Conservation (phyloP, 35 echinoderm and acorn worm species). For the Amphiura filiformis region DNA sequence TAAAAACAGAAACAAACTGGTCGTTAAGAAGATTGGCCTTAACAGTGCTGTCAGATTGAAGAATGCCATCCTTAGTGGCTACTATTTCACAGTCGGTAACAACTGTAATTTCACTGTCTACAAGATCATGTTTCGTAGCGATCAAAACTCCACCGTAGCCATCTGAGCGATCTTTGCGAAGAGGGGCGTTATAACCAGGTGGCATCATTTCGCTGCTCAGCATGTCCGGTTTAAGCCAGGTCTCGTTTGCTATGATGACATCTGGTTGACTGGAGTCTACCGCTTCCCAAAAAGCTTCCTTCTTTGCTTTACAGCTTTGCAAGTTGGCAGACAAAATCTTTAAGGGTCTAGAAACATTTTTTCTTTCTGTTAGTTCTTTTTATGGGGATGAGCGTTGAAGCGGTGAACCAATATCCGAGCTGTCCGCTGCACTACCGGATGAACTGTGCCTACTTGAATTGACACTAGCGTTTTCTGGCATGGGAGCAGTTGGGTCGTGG, state of each 20-base stretch:
- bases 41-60: no score
- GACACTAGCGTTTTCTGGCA: neutral
- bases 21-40: no score
- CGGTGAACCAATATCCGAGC: neutral
- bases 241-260: slow-evolving; percentile 22
- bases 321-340: slow-evolving; percentile 7
- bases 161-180: slow-evolving; percentile 12
- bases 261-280: slow-evolving; percentile 10
- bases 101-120: slow-evolving; percentile 17
- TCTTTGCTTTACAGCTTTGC: neutral
- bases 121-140: slow-evolving; percentile 39
- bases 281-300: slow-evolving; percentile 7
- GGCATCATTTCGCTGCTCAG: neutral
- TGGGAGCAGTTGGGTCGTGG: neutral
- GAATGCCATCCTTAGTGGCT: slow-evolving; percentile 29
- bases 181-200: slow-evolving; percentile 16
- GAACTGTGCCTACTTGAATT: neutral
- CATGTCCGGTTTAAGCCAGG: slow-evolving; percentile 24
- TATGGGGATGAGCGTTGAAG: neutral
- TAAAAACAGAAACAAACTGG: no score
- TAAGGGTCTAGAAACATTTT: slow-evolving; percentile 1
- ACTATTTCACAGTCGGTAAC: slow-evolving; percentile 2
- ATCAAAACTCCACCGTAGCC: slow-evolving; percentile 14
- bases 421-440: neutral
- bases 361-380: neutral